A percentile compares a stretch with the other conserved stretches of the same genome.
These are phyloP conservation scores for Aspiorhynchus laticeps DNA, from an alignment of 2,113 vertebrate species.

Conservation along the genomic window DNA sequence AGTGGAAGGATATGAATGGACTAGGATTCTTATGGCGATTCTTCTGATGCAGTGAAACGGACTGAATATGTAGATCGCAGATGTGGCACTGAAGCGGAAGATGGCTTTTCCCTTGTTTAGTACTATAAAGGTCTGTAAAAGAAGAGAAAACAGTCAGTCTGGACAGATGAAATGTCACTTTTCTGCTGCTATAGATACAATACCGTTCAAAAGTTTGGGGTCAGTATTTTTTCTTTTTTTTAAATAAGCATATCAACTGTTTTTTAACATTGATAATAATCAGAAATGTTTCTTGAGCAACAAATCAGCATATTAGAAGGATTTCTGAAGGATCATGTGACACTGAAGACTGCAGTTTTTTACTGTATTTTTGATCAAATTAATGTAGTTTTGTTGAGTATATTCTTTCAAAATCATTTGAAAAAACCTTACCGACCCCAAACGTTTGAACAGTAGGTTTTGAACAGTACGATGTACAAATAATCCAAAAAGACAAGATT, in stretches of 20 bases:
- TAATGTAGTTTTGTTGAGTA: too few relatives aligned
- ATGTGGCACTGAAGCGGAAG: slow-evolving; percentile 98
- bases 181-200: neutral
- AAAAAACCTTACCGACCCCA: neutral
- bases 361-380: neutral
- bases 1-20: slow-evolving; percentile 98
- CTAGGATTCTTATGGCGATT: slow-evolving; percentile 90
- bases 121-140: slow-evolving; percentile 94
- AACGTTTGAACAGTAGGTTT: neutral
- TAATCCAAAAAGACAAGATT: neutral
- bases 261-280: neutral
- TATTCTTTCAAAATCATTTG: neutral
- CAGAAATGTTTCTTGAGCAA: neutral
- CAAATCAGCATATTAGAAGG: neutral
- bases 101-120: slow-evolving; percentile 98
- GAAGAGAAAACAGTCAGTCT: slow-evolving; percentile 61
- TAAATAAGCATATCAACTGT: too few relatives aligned
- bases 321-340: neutral
- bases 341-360: neutral
- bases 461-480: too few relatives aligned
- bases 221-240: neutral
- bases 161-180: neutral
- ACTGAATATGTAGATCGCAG: slow-evolving; percentile 91
- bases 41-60: slow-evolving; percentile 94
- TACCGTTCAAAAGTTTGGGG: neutral